A percentile compares a stretch with the other conserved stretches of the same genome.
These are phyloP conservation scores for Amphipoea lucens DNA, from an alignment of 2,888 invertebrate genomes.

Conservation along the genomic window DNA sequence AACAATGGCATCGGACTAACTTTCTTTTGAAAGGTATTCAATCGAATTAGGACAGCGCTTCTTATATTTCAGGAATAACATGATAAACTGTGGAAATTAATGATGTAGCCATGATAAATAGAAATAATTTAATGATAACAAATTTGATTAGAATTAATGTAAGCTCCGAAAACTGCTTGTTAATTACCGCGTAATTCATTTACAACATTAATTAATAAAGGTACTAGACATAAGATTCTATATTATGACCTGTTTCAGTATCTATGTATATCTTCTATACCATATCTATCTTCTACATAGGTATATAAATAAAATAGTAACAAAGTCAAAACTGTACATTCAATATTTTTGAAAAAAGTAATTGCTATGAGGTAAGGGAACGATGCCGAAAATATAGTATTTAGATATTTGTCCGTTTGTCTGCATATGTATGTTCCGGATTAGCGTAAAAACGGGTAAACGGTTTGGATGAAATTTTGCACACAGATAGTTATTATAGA, in stretches of 20 bases:
- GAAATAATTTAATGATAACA: slow-evolving; percentile 20
- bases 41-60: slow-evolving; percentile 50
- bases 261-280: background rate
- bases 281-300: background rate
- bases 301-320: background rate
- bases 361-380: too few species aligned
- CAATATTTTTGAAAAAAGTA: too few species aligned
- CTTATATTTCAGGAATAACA: slow-evolving; percentile 40
- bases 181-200: slow-evolving; percentile 28
- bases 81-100: slow-evolving; percentile 41
- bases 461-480: background rate
- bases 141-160: slow-evolving; percentile 40
- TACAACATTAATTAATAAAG: background rate
- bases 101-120: slow-evolving; percentile 28
- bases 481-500: background rate
- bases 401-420: background rate
- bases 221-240: background rate
- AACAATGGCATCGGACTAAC: slow-evolving; percentile 58
- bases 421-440: background rate
- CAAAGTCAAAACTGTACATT: too few species aligned
- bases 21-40: slow-evolving; percentile 65
- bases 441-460: background rate
- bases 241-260: slow-evolving; percentile 8
- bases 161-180: slow-evolving; percentile 33
- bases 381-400: too few species aligned